A percentile compares a stretch with the other conserved stretches of the same genome.
phyloP scores from a whole-genome alignment of 2,797 vertebrate species.

The Agapornis canus region DNA sequence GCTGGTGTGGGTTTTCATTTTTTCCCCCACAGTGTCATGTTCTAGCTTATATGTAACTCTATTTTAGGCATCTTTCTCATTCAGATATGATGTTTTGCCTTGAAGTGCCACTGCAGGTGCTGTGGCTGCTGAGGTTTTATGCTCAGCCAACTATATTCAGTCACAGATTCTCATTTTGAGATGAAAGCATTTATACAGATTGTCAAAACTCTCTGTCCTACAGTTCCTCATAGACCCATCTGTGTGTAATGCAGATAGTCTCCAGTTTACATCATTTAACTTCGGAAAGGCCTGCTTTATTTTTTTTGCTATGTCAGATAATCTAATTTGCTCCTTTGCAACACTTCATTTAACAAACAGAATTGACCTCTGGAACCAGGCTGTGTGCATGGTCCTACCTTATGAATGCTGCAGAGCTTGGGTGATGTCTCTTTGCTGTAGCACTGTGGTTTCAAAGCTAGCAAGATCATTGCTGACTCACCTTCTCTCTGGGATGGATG shows the following conservation, averaged over 20 bases:
- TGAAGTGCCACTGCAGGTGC: neutral
- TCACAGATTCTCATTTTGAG: neutral
- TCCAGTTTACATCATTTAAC: neutral
- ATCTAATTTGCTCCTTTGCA: neutral
- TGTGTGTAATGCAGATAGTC: neutral
- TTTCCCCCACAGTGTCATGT: neutral
- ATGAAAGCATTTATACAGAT: neutral
- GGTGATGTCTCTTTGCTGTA: neutral
- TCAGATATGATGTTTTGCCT: constrained; percentile 25
- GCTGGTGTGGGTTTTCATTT: neutral
- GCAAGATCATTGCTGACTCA: neutral
- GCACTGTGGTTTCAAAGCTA: neutral
- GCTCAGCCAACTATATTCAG: neutral
- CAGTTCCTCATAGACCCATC: neutral
- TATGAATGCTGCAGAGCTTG: rapidly evolving
- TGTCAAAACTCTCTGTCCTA: neutral
- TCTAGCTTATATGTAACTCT: neutral
- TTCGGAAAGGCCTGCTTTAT: neutral
- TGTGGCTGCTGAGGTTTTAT: neutral
- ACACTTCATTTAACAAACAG: neutral
- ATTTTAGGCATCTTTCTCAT: constrained; percentile 1
- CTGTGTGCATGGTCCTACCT: too few relatives aligned
- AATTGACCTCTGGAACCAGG: neutral
- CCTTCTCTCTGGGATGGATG: neutral
- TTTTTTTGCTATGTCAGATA: neutral